These are phyloP conservation scores for Tinea semifulvella DNA, from an alignment of 2,888 invertebrate genomes.

Conservation along the genomic window DNA sequence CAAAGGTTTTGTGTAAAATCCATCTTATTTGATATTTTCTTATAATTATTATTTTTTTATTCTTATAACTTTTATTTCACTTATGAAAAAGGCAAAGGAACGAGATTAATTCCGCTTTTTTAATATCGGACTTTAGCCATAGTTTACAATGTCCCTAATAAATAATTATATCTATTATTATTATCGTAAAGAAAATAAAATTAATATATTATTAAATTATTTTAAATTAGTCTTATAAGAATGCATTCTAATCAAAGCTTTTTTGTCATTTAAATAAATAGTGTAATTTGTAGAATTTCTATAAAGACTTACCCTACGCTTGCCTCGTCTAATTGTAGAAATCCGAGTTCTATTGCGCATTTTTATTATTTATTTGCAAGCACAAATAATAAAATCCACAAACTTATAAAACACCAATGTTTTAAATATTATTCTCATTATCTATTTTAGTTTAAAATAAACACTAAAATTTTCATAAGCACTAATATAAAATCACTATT, in stretches of 20 bases:
- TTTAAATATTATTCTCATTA: background rate
- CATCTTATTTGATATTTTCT: too few species aligned
- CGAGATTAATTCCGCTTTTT: too few species aligned
- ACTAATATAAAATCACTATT: background rate
- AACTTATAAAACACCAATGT: background rate
- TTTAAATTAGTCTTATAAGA: too few species aligned
- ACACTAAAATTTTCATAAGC: background rate
- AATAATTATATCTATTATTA: too few species aligned
- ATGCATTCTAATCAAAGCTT: background rate
- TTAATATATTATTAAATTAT: too few species aligned
- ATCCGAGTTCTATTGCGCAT: slow-evolving; percentile 7
- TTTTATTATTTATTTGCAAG: background rate
- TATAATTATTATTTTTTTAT: too few species aligned
- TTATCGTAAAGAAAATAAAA: too few species aligned
- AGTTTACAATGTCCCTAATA: too few species aligned
- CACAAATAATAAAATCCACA: slow-evolving; percentile 2
- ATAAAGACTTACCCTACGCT: slow-evolving; percentile 49
- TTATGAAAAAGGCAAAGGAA: too few species aligned
- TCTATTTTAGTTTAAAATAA: background rate
- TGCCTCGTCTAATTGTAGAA: slow-evolving; percentile 26
- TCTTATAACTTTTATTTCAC: too few species aligned
- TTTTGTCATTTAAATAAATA: background rate
- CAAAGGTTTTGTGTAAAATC: too few species aligned
- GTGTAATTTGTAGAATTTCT: slow-evolving; percentile 12
- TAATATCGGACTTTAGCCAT: too few species aligned